Evolutionary conservation across 30 jellyfish, hydroid and myxozoan genomes (phyloP), one percentile per base, ranked within the genome.

Genomic region (Aurelia sp.): DNA sequence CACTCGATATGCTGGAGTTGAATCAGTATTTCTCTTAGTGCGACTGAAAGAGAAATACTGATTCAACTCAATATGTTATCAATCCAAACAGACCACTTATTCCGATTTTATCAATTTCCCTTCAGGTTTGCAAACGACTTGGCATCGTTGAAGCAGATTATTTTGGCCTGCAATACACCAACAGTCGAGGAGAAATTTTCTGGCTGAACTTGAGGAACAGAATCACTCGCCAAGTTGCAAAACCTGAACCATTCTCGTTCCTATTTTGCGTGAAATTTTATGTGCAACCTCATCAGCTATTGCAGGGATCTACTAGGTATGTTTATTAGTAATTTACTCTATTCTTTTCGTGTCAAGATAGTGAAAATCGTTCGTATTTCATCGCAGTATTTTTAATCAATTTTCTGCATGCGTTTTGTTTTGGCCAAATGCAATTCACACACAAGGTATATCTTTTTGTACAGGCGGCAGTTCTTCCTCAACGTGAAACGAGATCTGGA

Each of bases 161-260:
- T 80, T 94, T 94, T 76, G 99, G 99, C 18, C 86, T 94, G 50
- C 99, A 94, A 88, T 94, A 44, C 90, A 78, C 97, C 0, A 94
- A 74, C 63, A 77, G 84, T 27, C 71, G 96, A 20, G 97, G 97
- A 44, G 99, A 94, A 63, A 76, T 86, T 41, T 92, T 90, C 57
- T 94, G 99, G 99, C 74, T 94, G 83, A 94, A 94, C 69, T 84
- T 94, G 99, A 89, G 99, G 76, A 94, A 94, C 89, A 89, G 97
- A 7, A 89, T 94, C 47, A 35, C 89, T 22, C 92, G 96, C 30
- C 99, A 94, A 85, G 81, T 88, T 30, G 80, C 85, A 44, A 89
- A 88, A 78, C 96, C 97, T 6, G 97, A 94, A 79, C 97, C 97
- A 15, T 93, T 27, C 85, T 93, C 97, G 17, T 72, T 94, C 68